Evolutionary conservation across 2,888 invertebrate species (phyloP), one percentile per base, ranked within the genome.

Genomic region (Eristalis arbustorum): DNA sequence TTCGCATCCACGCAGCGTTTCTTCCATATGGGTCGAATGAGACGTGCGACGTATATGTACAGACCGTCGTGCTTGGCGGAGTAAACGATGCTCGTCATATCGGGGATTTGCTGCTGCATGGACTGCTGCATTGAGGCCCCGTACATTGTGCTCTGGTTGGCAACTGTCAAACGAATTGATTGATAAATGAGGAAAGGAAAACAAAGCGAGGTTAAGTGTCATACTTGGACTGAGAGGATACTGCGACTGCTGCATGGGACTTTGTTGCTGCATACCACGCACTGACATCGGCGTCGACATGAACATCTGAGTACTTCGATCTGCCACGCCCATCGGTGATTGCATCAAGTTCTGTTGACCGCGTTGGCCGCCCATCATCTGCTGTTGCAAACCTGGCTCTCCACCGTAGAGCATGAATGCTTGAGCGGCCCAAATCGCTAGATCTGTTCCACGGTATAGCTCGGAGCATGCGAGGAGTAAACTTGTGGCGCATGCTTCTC

Each of bases 351-450:
- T 56, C 71, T 89, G 89, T 1, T 89, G 79, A 4, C 85, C 69
- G 22, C 83, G 83, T 23, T 82, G 78, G 0, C 89, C 89, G 37
- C 89, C 88, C 82, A 89, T 84, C 84, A 91, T 89, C 81, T 91
- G 91, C 63, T 89, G 89, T 11, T 90, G 90, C 81, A 90, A 92
- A 6, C 92, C 90, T 0, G 95, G 94, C 90, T 98, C 98, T 0
- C 97, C 97, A 28, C 99, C 98, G 91, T 97, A 98, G 88, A 98
- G 93, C 93, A 98, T 97, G 93, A 98, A 98, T 0, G 98, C 98
- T 89, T 97, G 95, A 0, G 97, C 96, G 0, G 98, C 98, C 96
- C 97, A 96, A 90, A 98, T 96, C 67, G 96, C 95, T 1, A 97
- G 93, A 84, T 97, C 96, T 13, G 94, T 94, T 89, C 96, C 95